Conservation (phyloP, 2,113 vertebrate genomes). For the Sula dactylatra region DNA sequence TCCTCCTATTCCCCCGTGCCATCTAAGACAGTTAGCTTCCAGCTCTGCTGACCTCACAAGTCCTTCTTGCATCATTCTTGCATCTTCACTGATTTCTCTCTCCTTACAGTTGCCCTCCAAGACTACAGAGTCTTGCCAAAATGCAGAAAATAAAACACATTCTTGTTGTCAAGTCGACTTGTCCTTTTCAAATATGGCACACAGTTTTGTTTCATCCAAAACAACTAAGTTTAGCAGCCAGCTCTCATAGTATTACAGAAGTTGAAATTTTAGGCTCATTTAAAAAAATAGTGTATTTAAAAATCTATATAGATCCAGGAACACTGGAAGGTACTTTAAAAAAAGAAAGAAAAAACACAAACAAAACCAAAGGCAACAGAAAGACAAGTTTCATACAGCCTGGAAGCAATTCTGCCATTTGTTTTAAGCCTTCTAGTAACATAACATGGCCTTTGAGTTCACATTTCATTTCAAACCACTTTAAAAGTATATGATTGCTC, state of each 20-base stretch:
- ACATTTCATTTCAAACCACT: background rate
- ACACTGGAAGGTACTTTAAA: background rate
- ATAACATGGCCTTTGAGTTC: background rate
- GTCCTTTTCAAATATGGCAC: slow-evolving; percentile 42
- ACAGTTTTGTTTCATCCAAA: slow-evolving; percentile 41
- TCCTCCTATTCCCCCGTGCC: background rate
- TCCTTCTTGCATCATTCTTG: background rate
- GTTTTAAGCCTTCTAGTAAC: background rate
- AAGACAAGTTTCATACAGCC: background rate
- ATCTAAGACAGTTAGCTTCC: background rate
- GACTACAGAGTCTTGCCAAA: slow-evolving; percentile 13
- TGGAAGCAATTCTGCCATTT: slow-evolving; percentile 8
- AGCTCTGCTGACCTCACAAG: background rate
- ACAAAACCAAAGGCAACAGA: background rate
- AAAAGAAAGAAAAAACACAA: background rate
- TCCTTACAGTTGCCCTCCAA: background rate
- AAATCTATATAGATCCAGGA: background rate
- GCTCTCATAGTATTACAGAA: background rate
- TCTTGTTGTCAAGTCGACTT: background rate
- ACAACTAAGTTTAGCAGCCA: slow-evolving; percentile 2
- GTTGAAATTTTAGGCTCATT: background rate
- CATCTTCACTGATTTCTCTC: background rate
- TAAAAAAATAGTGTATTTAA: background rate
- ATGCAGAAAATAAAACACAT: slow-evolving; percentile 17
- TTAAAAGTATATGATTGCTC: background rate